These are phyloP conservation scores for Phaenicophaeus curvirostris DNA, from an alignment of 2,797 vertebrate species.

Conservation along the genomic window DNA sequence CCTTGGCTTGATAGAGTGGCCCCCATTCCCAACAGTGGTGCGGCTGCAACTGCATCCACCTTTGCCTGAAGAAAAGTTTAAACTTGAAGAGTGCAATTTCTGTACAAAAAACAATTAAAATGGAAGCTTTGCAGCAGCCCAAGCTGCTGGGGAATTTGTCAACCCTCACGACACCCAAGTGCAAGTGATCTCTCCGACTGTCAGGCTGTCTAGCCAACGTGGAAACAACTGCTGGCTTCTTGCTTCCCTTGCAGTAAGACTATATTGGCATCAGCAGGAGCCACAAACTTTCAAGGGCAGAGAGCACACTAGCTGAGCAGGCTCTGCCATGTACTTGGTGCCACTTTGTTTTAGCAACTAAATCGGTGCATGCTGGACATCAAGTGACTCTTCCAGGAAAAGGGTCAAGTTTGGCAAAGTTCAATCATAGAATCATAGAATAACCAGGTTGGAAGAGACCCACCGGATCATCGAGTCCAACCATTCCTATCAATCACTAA, in stretches of 20 bases:
- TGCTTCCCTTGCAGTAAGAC: background rate
- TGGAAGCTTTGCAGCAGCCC: background rate
- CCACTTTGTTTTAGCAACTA: background rate
- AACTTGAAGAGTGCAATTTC: background rate
- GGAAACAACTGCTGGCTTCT: background rate
- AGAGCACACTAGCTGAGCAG: fast-evolving
- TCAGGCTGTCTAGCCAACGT: background rate
- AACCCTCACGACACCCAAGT: background rate
- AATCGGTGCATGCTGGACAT: background rate
- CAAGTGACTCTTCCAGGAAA: background rate
- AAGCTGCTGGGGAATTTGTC: background rate
- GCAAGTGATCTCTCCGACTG: background rate
- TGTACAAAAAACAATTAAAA: background rate
- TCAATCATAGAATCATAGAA: too few relatives aligned
- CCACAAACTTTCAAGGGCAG: background rate
- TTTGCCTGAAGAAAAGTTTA: background rate
- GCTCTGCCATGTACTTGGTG: background rate
- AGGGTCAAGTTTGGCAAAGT: background rate
- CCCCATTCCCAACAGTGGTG: background rate
- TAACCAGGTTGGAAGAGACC: too few relatives aligned
- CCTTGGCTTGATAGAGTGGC: fast-evolving
- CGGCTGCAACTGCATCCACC: background rate
- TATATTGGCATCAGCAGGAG: background rate
- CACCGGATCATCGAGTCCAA: too few relatives aligned
- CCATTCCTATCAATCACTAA: too few relatives aligned